Evolutionary conservation across 2,797 vertebrate species (phyloP).

Genomic region (Echeneis naucrates): DNA sequence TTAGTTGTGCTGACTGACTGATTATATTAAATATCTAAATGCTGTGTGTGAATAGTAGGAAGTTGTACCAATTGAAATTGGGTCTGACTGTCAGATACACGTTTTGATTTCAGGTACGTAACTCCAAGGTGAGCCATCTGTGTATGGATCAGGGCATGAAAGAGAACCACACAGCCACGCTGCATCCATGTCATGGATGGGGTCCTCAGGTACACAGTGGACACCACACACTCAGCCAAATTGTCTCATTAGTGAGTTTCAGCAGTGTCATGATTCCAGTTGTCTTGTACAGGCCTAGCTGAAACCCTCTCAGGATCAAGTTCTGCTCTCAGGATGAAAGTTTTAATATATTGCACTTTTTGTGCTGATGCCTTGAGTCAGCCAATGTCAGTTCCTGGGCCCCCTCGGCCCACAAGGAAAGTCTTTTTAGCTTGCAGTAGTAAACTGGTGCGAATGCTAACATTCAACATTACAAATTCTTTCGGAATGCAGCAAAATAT

Average conservation of each 20-base stretch:
- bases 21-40: neutral
- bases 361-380: constrained; percentile 46
- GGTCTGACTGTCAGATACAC: neutral
- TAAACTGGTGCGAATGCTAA: constrained; percentile 30
- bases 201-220: constrained; percentile 90
- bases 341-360: constrained; percentile 39
- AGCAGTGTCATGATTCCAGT: constrained; percentile 15
- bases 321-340: constrained; percentile 54
- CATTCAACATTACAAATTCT: neutral
- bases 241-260: constrained; percentile 3
- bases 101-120: constrained; percentile 87
- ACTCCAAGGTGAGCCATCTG: constrained; percentile 92
- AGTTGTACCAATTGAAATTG: neutral
- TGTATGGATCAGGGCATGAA: constrained; percentile 95
- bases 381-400: constrained; percentile 31
- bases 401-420: neutral
- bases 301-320: constrained; percentile 27
- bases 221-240: neutral
- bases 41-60: neutral
- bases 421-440: constrained; percentile 32
- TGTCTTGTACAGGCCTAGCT: constrained; percentile 20
- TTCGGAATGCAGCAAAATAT: neutral
- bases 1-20: neutral
- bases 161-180: constrained; percentile 95
- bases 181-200: constrained; percentile 97